Evolutionary conservation across 1,140 invertebrate species (phyloP), one percentile per base, ranked within the genome.

Genomic region (Ganaspis sp.): DNA sequence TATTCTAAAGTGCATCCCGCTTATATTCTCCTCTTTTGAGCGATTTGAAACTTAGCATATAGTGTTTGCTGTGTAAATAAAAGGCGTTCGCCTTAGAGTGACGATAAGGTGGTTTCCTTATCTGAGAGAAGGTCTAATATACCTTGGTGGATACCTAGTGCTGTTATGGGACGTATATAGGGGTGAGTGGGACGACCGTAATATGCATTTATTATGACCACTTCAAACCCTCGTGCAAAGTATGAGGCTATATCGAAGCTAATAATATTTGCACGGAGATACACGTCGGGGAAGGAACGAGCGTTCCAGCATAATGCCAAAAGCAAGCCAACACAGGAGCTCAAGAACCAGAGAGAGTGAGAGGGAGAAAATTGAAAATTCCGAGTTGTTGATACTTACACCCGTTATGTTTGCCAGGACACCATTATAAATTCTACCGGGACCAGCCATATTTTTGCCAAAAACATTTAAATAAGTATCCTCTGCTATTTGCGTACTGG

Each of bases 121-220:
- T 64, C 21, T 64, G 58, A 29, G 58, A 64, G 26, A 64, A 34
- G 26, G 12, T 64, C 26, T 34, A 64, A 64, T 64, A 64, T 64
- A 64, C 26, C 58, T 64, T 34, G 58, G 58, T 29, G 58, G 12
- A n/a, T 58, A 58, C 26, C 11, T 23, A 49, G 4, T 17, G 45
- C 45, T 49, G 45, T 49, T 49, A 9, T 29, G 21, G 21, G 54
- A 29, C 9, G 54, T 23, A 26, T 58, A 58, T 58, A 26, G 8
- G 45, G 45, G 45, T 26, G 19, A 29, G 21, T 23, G 54, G 9
- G 37, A 75, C 76, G 74, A 80, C 69, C 53, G 45, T 58, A 58
- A 71, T 78, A 75, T 76, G 76, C 78, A 75, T 84, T 82, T 82
- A 82, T 84, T 77, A 82, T 34, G 53, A 76, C 69, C 75, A 74